Percentiles rank a stretch among this genome's conserved stretches.
Conservation (phyloP, 2,888 invertebrate genomes). For the Pyrrhosoma nymphula region DNA sequence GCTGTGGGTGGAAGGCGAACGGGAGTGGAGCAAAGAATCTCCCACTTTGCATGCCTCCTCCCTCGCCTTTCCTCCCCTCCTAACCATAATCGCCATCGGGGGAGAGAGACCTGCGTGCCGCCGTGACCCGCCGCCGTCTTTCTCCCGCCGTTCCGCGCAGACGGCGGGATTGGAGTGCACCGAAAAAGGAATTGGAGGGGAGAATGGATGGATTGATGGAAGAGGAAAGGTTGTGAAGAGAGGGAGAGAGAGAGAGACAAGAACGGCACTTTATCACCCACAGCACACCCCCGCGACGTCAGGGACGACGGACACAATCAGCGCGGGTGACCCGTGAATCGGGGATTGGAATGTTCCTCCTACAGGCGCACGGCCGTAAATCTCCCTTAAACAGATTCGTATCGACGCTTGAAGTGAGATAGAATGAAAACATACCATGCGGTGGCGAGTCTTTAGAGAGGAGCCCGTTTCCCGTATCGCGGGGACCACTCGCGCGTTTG, state of each 20-base stretch:
- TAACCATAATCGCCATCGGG: slow-evolving; percentile 54
- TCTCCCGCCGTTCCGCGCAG: neutral
- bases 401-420: neutral
- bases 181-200: neutral
- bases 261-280: neutral
- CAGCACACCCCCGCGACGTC: neutral
- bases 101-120: neutral
- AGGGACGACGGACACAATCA: neutral
- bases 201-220: no score
- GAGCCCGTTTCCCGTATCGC: neutral
- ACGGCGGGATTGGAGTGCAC: neutral
- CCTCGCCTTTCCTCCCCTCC: neutral
- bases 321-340: neutral
- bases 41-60: neutral
- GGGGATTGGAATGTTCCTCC: neutral
- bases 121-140: neutral
- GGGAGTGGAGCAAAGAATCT: neutral
- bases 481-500: neutral
- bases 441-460: no score
- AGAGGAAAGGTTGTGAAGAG: no score
- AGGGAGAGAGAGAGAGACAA: neutral
- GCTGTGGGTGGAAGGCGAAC: neutral
- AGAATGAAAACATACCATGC: neutral
- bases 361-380: neutral
- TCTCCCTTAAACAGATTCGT: neutral